phyloP scores from a whole-genome alignment of 1,140 invertebrate genomes.

The Holotrichia oblita region DNA sequence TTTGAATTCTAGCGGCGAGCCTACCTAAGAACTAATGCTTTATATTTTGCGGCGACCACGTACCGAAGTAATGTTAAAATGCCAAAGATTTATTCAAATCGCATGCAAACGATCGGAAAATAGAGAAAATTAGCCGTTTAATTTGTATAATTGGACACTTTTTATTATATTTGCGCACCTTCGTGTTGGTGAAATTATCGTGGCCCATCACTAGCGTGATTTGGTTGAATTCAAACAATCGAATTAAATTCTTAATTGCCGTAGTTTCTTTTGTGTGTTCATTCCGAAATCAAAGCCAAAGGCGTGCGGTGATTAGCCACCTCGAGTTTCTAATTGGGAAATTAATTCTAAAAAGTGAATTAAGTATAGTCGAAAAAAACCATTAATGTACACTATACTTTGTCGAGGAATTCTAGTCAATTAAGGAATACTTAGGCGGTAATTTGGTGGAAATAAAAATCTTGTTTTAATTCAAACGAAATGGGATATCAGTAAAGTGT shows the following conservation, averaged over 20 bases:
- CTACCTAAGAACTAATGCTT: slow-evolving; percentile 37
- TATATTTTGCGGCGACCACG: slow-evolving; percentile 38
- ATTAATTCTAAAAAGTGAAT: background rate
- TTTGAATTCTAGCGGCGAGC: slow-evolving; percentile 41
- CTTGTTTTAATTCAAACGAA: too few relatives aligned
- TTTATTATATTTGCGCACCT: slow-evolving; percentile 40
- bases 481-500: too few relatives aligned
- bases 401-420: too few relatives aligned
- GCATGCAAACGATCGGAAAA: slow-evolving; percentile 37
- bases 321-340: background rate
- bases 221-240: slow-evolving; percentile 12
- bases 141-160: slow-evolving; percentile 43
- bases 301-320: background rate
- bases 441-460: too few relatives aligned
- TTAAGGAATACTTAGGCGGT: too few relatives aligned
- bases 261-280: slow-evolving; percentile 25
- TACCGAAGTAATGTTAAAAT: slow-evolving; percentile 36
- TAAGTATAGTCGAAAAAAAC: background rate
- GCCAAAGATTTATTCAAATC: slow-evolving; percentile 42
- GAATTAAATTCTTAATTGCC: slow-evolving; percentile 30
- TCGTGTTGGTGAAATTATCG: slow-evolving; percentile 37
- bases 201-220: background rate
- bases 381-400: too few relatives aligned
- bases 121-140: slow-evolving; percentile 39
- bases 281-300: background rate